Evolutionary conservation across 2,888 invertebrate species (phyloP), one percentile per base, ranked within the genome.

Genomic region (Drosophila lacicola): DNA sequence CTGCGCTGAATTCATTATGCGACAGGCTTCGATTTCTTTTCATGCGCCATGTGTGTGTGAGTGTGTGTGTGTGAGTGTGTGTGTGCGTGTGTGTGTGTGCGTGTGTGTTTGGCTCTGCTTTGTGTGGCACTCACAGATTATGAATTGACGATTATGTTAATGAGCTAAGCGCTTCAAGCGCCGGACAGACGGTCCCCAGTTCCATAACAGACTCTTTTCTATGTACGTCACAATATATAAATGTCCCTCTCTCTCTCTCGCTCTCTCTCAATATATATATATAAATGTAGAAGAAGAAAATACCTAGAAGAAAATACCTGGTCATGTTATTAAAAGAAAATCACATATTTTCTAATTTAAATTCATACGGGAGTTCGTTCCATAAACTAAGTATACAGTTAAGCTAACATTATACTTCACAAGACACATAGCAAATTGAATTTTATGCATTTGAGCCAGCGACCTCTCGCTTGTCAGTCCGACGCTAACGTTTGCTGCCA

Each of bases 141-240:
- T 84, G 88, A 84, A 82, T 84, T 80, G 84, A 83, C 86, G 84
- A 84, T 84, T 84, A 84, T 84, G 84, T 74, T 82, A 84, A 84
- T 84, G 83, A 74, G 83, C 68, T 63, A 54, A 61, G 68, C 62
- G 58, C 64, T 51, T 44, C 37, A 46, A 55, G 54, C 46, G 51
- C 46, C 47, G 54, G 29, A 54, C 60, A 49, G 51, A 54, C 60
- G 44, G 51, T 56, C 46, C 51, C 57, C 42, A 72, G 49, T 45
- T 68, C 58, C 68, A 55, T 62, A 73, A 65, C 68, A 21, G 74
- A 55, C 45, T 79, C 79, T 74, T 74, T 80, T 45, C 66, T 72
- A 80, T 78, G 70, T 68, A 65, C 74, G 64, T 67, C 71, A 65
- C 45, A 71, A 74, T 62, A 42, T 25, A 53, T 53, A 29, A 17